Percentiles rank a stretch among this genome's conserved stretches.
Evolutionary conservation across 2,888 invertebrate species (phyloP).

Genomic region (Rotaria socialis): DNA sequence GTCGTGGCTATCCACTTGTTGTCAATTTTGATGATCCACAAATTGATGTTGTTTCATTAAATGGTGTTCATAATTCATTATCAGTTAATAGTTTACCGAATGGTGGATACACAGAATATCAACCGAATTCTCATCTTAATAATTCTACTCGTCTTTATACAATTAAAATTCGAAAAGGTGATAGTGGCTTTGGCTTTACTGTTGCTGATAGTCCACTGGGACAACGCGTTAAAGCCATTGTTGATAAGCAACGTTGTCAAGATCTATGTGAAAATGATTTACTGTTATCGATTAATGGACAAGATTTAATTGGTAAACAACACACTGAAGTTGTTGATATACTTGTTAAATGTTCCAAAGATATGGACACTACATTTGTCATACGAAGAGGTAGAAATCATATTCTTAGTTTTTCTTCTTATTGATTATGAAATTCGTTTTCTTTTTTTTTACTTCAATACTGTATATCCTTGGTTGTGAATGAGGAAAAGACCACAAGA

Average conservation of each 20-base stretch:
- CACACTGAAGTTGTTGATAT: conserved; percentile 91
- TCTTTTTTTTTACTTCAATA: not conserved
- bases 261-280: conserved; percentile 73
- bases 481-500: not conserved
- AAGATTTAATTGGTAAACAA: conserved; percentile 76
- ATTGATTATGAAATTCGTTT: not conserved
- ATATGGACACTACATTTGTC: conserved; percentile 77
- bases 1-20: conserved; percentile 87
- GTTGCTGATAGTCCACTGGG: conserved; percentile 74
- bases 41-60: conserved; percentile 85
- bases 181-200: conserved; percentile 94
- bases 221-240: conserved; percentile 66
- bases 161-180: conserved; percentile 66
- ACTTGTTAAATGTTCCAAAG: conserved; percentile 76
- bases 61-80: conserved; percentile 17
- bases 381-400: conserved; percentile 70
- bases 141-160: not conserved
- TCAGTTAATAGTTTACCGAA: not conserved
- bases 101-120: conserved; percentile 32
- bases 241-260: conserved; percentile 83
- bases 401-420: not conserved
- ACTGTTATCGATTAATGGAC: conserved; percentile 81
- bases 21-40: conserved; percentile 94
- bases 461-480: not conserved
- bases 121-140: not conserved